Base-by-base conservation (phyloP, 1,140 invertebrate species). In the Tetragonula clypearis region DNA sequence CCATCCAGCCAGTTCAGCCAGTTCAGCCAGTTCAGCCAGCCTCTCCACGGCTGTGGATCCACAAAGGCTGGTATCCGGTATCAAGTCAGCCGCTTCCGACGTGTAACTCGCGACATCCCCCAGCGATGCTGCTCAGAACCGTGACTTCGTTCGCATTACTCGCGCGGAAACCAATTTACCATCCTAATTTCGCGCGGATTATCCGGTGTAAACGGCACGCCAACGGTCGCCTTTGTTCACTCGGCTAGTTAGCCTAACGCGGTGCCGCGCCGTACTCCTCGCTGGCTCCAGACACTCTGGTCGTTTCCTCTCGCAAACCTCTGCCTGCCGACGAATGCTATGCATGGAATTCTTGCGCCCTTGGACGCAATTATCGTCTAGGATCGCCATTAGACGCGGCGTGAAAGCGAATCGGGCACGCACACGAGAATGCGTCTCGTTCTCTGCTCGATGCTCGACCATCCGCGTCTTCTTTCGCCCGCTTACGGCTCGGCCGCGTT, bases 201-300 rank as follows among this genome's bases (percentile, higher is more conserved):
- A 93, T 91, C 84, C 85, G 76, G 77, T 78, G 79, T 88, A 90
- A 91, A 88, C 74, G 85, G 81, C 73, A 78, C 35, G 26, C 17
- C 68, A 60, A 76, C 68, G 49, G 55, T 26, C 74, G 58, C 81
- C 85, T 83, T 83, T 86, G 85, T 80, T 74, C 85, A 72, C 83
- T 83, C 74, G 80, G 88, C 90, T 93, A 92, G 92, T 93, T 93
- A 92, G 91, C 90, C 90, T 92, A 94, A 93, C 92, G 75, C 79
- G 66, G 69, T 6, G 41, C 41, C 41, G 41, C 41, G 41, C 4
- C 6, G 41, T 3, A 6, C 41, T 49, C 8, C 41, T 49, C 8
- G 58, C 79, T 86, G 87, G 87, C 84, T 71, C 35, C 35, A 35
- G 3, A 69, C 60, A 55, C 72, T 84, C 85, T 75, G 77, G 84